Evolutionary conservation across 2,888 invertebrate species (phyloP).

Genomic region (Ormia ochracea): DNA sequence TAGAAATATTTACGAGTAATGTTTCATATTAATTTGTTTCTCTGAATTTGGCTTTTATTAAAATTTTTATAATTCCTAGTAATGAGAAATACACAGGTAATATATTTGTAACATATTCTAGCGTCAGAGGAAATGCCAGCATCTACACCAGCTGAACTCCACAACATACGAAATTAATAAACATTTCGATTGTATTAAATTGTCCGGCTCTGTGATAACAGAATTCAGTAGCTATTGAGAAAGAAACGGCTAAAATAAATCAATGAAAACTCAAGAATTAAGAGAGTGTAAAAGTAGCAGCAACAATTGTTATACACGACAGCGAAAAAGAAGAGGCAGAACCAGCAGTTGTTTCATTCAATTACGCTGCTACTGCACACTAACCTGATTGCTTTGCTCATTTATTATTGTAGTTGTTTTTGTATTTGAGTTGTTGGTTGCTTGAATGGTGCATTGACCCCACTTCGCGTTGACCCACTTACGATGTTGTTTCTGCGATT

Average conservation of each 20-base stretch:
- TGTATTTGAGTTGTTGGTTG: conserved; percentile 50
- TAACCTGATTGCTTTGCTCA: conserved; percentile 56
- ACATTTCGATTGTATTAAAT: neutral
- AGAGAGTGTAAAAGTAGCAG: conserved; percentile 24
- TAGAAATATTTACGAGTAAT: too few species aligned
- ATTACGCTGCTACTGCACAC: conserved; percentile 19
- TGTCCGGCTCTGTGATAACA: neutral
- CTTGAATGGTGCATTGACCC: conserved; percentile 76
- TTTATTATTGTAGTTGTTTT: conserved; percentile 18
- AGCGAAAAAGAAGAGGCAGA: neutral
- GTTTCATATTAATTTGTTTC: too few species aligned
- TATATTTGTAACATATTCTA: too few species aligned
- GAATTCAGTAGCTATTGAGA: neutral
- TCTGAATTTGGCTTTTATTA: too few species aligned
- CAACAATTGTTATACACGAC: neutral
- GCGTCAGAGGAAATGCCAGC: too few species aligned
- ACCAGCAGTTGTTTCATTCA: conserved; percentile 13
- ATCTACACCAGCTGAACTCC: too few species aligned
- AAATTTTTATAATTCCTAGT: too few species aligned
- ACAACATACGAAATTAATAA: too few species aligned
- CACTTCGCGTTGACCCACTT: conserved; percentile 78
- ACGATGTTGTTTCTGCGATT: conserved; percentile 75
- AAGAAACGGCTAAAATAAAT: conserved; percentile 10
- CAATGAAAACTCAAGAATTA: conserved; percentile 33
- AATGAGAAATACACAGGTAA: too few species aligned